Conservation (phyloP, 2,797 vertebrate species). For the Rhinogobio ventralis region DNA sequence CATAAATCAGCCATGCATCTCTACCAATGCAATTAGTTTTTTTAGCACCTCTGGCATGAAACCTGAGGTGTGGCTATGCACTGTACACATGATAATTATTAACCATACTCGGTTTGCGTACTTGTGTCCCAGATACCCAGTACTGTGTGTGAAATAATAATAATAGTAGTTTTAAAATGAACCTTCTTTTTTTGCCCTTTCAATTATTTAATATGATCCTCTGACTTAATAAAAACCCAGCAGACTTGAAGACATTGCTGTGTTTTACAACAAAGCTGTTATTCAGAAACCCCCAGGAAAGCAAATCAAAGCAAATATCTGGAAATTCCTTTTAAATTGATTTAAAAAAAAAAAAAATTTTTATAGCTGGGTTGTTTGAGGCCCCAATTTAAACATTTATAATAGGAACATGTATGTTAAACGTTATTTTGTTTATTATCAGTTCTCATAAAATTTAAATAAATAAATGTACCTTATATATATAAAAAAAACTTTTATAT, state of each 20-base stretch:
- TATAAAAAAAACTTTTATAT: background rate
- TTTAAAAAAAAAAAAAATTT: too few species aligned
- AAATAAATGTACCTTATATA: too few species aligned
- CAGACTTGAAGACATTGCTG: background rate
- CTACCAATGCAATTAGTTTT: constrained; percentile 55
- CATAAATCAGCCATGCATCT: constrained; percentile 58
- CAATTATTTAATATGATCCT: background rate
- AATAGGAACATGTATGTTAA: background rate
- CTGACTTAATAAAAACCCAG: background rate
- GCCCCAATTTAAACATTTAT: background rate
- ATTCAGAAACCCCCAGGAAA: background rate
- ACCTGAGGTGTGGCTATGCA: constrained; percentile 25
- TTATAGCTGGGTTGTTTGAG: background rate
- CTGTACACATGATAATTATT: constrained; percentile 42
- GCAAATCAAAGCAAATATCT: background rate
- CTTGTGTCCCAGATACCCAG: background rate
- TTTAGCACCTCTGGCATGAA: constrained; percentile 51
- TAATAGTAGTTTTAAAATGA: background rate
- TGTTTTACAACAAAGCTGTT: background rate
- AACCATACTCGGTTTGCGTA: constrained; percentile 5
- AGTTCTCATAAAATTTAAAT: background rate
- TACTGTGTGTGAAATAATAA: background rate
- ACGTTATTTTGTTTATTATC: background rate
- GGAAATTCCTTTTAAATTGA: background rate
- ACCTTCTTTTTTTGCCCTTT: background rate